phyloP scores from a whole-genome alignment of 2,797 vertebrate species.

The Epinephelus coioides region DNA sequence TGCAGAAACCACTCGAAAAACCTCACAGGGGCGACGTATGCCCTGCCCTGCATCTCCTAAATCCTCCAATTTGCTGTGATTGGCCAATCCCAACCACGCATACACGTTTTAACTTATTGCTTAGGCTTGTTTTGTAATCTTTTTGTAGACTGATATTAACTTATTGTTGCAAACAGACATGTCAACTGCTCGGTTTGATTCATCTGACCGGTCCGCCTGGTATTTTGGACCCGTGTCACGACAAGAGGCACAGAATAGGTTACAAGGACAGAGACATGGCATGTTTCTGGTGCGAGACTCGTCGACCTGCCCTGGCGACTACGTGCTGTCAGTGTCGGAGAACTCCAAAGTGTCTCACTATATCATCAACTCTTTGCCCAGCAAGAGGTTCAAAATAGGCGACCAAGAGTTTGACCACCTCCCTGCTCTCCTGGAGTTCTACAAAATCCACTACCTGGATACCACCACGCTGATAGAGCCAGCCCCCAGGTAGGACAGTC shows the following conservation, averaged over 20 bases:
- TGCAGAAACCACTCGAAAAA: conserved; percentile 48
- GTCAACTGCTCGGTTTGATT: conserved; percentile 96
- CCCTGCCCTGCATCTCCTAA: conserved; percentile 68
- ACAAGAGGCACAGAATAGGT: conserved; percentile 93
- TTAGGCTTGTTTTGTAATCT: conserved; percentile 11
- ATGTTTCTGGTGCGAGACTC: conserved; percentile 97
- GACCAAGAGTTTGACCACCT: conserved; percentile 98
- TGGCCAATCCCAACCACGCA: conserved; percentile 34
- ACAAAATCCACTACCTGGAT: conserved; percentile 99
- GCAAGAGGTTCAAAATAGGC: conserved; percentile 97
- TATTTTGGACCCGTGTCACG: conserved; percentile 96
- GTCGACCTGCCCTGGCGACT: conserved; percentile 97
- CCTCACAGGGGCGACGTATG: conserved; percentile 43
- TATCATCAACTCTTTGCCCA: conserved; percentile 97
- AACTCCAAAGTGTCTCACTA: conserved; percentile 99
- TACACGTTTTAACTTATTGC: conserved; percentile 68
- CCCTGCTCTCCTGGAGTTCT: conserved; percentile 96
- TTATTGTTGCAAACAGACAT: conserved; percentile 81
- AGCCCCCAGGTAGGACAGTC: conserved; percentile 89
- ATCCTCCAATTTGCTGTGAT: conserved; percentile 50
- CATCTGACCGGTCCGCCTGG: conserved; percentile 94
- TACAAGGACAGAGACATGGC: conserved; percentile 96
- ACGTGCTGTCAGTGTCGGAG: conserved; percentile 97
- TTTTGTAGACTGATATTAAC: conserved; percentile 48
- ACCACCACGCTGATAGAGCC: conserved; percentile 98